Evolutionary conservation across 1,140 invertebrate species (phyloP), one percentile per base, ranked within the genome.

Genomic region (Himalopsyche phryganea): DNA sequence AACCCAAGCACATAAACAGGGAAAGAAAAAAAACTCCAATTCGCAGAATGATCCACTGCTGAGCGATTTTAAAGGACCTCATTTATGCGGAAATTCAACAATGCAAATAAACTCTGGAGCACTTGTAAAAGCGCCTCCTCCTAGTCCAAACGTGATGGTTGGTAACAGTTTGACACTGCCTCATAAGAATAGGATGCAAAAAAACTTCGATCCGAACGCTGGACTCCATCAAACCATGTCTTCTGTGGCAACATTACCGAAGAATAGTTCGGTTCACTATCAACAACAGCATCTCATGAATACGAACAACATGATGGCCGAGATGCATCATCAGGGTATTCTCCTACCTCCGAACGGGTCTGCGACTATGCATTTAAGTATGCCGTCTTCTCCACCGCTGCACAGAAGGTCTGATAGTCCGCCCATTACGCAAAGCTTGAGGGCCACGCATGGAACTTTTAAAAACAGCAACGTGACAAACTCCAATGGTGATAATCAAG

Each of bases 141-240:
- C 74, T 0, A 78, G 76, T 56, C 76, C 76, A 10, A 74, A 70
- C 0, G 50, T 77, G 17, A 77, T 75, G 60, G 70, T 77, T 40
- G 76, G 76, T 53, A 77, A 75, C 41, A 74, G 61, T n/a, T 19
- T 74, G 62, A 78, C 76, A 67, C 57, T 78, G n/a, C 74, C 76
- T 2, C 72, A 71, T 60, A 78, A 77, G 66, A 65, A 76, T 45
- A 74, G 71, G 13, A 62, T 70, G 11, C 74, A 72, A 64, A 77
- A 72, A 51, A 75, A 71, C 68, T 73, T 74, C 49, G 67, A 73
- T 47, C 63, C 72, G 50, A 70, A 72, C 6, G 15, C 50, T 10
- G 76, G 76, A 55, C 9, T 28, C 3, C 74, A 76, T 60, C 71
- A 71, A 2, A 72, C 73, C 65, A 69, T 77, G 64, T 71, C 69